Conservation (phyloP, 2,113 vertebrate genomes). For the Marmota flaviventris region DNA sequence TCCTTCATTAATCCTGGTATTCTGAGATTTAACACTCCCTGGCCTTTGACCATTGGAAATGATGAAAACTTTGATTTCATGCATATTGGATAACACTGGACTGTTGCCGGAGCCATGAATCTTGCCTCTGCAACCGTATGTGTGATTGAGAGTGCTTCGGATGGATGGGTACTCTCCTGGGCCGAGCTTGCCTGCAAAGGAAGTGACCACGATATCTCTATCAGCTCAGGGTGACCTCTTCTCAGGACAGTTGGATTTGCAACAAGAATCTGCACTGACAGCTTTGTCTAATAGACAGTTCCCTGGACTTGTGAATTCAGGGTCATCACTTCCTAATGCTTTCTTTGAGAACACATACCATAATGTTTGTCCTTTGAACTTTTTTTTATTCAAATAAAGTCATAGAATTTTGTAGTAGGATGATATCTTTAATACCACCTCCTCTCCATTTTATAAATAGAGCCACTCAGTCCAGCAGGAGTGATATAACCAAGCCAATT, state of each 20-base stretch:
- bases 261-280: not conserved
- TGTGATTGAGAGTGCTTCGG: conserved; percentile 43
- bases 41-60: conserved; percentile 76
- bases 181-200: not conserved
- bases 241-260: not conserved
- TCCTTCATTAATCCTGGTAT: conserved; percentile 79
- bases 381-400: conserved; percentile 18
- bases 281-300: not conserved
- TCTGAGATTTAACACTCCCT: conserved; percentile 73
- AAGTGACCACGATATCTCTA: not conserved
- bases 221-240: conserved; percentile 70
- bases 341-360: not conserved
- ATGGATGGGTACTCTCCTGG: conserved; percentile 36
- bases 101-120: conserved; percentile 27
- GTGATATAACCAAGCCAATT: not conserved
- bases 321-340: conserved; percentile 29
- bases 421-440: not conserved
- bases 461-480: not conserved
- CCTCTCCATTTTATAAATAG: not conserved
- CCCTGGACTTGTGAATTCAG: conserved; percentile 23
- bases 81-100: conserved; percentile 64
- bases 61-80: conserved; percentile 79
- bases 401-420: not conserved
- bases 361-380: not conserved
- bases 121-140: not conserved